Evolutionary conservation across 2,797 vertebrate species (phyloP).

Genomic region (Catamblyrhynchus diadema): DNA sequence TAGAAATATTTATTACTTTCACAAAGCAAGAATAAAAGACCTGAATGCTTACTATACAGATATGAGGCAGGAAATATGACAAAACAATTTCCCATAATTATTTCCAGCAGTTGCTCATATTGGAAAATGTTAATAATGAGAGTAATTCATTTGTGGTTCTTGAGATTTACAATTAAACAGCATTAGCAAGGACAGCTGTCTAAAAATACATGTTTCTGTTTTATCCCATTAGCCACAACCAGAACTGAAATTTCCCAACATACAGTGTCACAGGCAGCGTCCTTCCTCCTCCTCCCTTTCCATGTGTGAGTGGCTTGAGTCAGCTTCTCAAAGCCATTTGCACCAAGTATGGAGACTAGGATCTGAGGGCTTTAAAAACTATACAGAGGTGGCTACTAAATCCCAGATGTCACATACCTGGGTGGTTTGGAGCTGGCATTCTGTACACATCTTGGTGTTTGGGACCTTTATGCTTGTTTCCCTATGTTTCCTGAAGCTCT

Average conservation of each 20-base stretch:
- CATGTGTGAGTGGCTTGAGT: not conserved
- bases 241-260: not conserved
- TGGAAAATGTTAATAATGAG: slow-evolving; percentile 10
- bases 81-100: slow-evolving; percentile 32
- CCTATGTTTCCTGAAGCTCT: not conserved
- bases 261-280: not conserved
- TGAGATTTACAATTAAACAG: not conserved
- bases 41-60: not conserved
- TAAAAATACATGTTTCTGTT: slow-evolving; percentile 27
- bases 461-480: not conserved
- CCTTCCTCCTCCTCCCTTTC: not conserved
- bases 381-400: not conserved
- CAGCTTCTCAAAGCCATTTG: not conserved
- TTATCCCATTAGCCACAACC: not conserved
- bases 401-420: not conserved
- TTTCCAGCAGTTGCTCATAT: slow-evolving; percentile 3
- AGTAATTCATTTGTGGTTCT: not conserved
- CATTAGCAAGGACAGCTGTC: not conserved
- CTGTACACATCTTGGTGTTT: not conserved
- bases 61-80: not conserved
- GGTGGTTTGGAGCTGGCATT: not conserved
- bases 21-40: not conserved
- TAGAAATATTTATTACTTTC: not conserved
- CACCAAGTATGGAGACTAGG: not conserved
- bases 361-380: not conserved